These are phyloP conservation scores for Melipona quadrifasciata DNA, from an alignment of 1,140 invertebrate species.

Conservation along the genomic window DNA sequence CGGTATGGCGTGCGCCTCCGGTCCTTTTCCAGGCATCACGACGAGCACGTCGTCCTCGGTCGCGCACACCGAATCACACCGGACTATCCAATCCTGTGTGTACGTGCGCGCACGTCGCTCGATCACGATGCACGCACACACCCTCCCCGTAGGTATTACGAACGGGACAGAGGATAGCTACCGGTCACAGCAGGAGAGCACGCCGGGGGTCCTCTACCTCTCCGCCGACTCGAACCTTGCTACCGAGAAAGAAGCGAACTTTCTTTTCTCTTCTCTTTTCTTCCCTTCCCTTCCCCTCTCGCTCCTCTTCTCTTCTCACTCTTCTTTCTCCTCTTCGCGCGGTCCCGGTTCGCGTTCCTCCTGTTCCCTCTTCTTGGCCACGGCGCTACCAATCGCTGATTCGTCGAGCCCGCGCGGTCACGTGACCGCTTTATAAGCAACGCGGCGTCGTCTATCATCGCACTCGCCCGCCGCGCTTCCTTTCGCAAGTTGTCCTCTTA, in stretches of 20 bases:
- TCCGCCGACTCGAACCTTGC: conserved; percentile 70
- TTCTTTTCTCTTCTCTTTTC: conserved; percentile 46
- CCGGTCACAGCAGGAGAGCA: conserved; percentile 81
- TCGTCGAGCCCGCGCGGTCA: conserved; percentile 49
- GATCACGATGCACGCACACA: conserved; percentile 41
- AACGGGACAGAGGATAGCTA: conserved; percentile 81
- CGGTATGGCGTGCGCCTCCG: conserved; percentile 65
- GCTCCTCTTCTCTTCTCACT: conserved; percentile 16
- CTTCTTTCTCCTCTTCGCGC: conserved; percentile 7
- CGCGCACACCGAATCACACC: conserved; percentile 8
- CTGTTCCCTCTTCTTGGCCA: conserved; percentile 1
- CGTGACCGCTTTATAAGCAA: conserved; percentile 64
- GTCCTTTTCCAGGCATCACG: conserved; percentile 30
- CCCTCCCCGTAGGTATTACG: conserved; percentile 74
- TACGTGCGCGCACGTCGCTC: conserved; percentile 30
- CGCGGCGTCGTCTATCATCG: conserved; percentile 29
- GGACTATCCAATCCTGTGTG: too few species aligned
- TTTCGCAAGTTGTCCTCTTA: neutral
- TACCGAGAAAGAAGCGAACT: conserved; percentile 74
- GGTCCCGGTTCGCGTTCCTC: conserved; percentile 17
- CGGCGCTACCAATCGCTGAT: conserved; percentile 56
- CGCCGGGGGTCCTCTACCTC: conserved; percentile 78
- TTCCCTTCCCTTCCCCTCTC: neutral
- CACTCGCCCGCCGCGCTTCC: conserved; percentile 48
- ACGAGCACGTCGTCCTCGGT: neutral